Base-by-base conservation (phyloP, 2,888 invertebrate species). In the Ernsta delagoae region DNA sequence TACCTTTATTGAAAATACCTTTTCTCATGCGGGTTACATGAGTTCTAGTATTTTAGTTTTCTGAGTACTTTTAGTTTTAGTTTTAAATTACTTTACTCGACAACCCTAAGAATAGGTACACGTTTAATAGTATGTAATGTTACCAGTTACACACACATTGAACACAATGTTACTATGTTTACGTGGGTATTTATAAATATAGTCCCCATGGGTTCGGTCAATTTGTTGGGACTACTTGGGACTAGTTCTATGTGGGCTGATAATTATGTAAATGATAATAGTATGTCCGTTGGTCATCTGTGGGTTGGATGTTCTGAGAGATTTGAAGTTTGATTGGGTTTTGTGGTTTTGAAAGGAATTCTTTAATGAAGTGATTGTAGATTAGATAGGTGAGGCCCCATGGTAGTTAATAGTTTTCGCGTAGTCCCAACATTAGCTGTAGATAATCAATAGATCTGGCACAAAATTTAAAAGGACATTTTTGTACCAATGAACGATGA, bases 251-350 rank as follows among this genome's bases (percentile, higher is more conserved):
- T 71, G 73, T 74, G 71, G 74, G 75, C 64, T 56, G 73, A 65
- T 75, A 73, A 73, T 75, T 75, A 77, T 75, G 75, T 70, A 75
- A 77, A 73, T 73, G 70, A 65, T 59, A 53, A 16, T 62, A 53
- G 63, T 48, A 67, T 43, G 45, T 43, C 61, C 64, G 56, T 66
- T 66, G 66, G 66, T 64, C 63, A 62, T 59, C 64, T 59, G 67
- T 59, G 53, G 61, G 69, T 36, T 56, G 36, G 59, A 41, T 43
- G 69, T 59, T 45, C 70, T 45, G 41, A 48, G 59, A 16, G 48
- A 59, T 65, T 56, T 64, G 59, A 54, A 57, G 59, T 53, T 34
- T n/a, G 59, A 65, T 59, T 65, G 36, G 41, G 24, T n/a, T 50
- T 41, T 65, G 48, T 57, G 11, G 45, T 65, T 59, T 48, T 48